These are phyloP conservation scores for Spatulosminthurus flaviceps DNA, from an alignment of 2,888 invertebrate genomes.

Conservation along the genomic window DNA sequence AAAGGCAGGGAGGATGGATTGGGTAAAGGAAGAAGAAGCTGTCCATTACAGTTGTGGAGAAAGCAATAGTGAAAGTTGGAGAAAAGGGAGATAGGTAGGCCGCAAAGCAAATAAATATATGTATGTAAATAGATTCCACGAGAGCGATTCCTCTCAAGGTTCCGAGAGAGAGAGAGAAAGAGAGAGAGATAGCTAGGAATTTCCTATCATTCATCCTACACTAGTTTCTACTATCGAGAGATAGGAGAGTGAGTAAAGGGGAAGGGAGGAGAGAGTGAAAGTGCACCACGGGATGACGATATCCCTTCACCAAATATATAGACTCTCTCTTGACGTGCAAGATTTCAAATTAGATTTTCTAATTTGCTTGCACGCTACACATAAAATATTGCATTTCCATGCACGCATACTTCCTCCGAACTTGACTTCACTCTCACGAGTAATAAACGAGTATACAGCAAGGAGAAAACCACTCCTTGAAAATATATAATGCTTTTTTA, in stretches of 20 bases:
- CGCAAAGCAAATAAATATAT: too few relatives aligned
- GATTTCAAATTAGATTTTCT: constrained; percentile 19
- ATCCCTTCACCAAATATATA: background rate
- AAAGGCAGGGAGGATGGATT: background rate
- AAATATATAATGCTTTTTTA: background rate
- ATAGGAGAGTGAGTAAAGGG: too few relatives aligned
- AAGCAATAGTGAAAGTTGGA: too few relatives aligned
- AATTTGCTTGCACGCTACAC: constrained; percentile 26
- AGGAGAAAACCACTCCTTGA: background rate
- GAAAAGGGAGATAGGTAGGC: too few relatives aligned
- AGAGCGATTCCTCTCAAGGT: too few relatives aligned
- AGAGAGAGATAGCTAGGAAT: too few relatives aligned
- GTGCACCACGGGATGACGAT: background rate
- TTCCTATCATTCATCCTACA: too few relatives aligned
- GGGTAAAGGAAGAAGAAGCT: background rate
- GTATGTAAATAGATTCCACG: too few relatives aligned
- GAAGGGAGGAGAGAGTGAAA: background rate
- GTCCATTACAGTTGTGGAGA: too few relatives aligned
- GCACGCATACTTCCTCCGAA: constrained; percentile 6
- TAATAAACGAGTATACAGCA: background rate
- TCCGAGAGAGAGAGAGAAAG: too few relatives aligned
- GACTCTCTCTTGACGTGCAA: constrained; percentile 12
- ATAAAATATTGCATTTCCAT: constrained; percentile 24
- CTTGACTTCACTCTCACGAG: background rate
- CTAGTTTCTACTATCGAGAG: too few relatives aligned